A percentile compares a stretch with the other conserved stretches of the same genome.
phyloP scores from a whole-genome alignment of 1,140 invertebrate species.

The Cecropterus lyciades region DNA sequence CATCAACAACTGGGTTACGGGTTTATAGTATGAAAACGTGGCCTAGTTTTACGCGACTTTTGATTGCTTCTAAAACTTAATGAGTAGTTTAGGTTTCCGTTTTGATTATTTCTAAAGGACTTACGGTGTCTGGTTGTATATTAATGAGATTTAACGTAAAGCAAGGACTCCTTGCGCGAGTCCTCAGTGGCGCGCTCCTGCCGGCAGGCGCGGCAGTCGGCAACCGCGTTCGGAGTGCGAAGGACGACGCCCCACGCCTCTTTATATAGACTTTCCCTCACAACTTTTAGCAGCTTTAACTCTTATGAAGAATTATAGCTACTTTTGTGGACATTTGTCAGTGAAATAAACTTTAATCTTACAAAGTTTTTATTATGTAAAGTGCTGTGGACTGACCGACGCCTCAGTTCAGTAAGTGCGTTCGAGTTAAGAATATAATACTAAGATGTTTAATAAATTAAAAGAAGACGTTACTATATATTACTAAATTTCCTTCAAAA shows the following conservation, averaged over 20 bases:
- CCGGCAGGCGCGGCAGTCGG: slow-evolving; percentile 14
- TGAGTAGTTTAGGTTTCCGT: neutral
- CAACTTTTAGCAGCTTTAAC: slow-evolving; percentile 4
- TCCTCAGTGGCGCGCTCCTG: neutral
- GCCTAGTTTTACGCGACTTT: neutral
- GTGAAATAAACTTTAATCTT: neutral
- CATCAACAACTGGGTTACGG: slow-evolving; percentile 3
- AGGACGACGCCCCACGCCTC: neutral
- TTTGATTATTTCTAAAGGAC: slow-evolving; percentile 9
- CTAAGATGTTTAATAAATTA: neutral
- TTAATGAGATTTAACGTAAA: slow-evolving; percentile 10
- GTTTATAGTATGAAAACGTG: neutral
- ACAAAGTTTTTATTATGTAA: neutral
- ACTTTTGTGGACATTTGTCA: neutral
- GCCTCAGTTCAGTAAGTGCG: slow-evolving; percentile 14
- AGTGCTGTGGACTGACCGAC: slow-evolving; percentile 15
- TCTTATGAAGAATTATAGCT: neutral
- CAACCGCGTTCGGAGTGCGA: slow-evolving; percentile 4
- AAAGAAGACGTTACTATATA: neutral
- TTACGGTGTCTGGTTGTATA: slow-evolving; percentile 1
- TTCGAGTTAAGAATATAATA: slow-evolving; percentile 8
- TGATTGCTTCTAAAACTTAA: neutral
- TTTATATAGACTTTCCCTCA: slow-evolving; percentile 7
- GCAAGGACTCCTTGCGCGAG: slow-evolving; percentile 11
- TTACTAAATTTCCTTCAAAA: neutral